phyloP scores from a whole-genome alignment of 35 echinoderm and acorn worm species.

The Lytechinus variegatus region DNA sequence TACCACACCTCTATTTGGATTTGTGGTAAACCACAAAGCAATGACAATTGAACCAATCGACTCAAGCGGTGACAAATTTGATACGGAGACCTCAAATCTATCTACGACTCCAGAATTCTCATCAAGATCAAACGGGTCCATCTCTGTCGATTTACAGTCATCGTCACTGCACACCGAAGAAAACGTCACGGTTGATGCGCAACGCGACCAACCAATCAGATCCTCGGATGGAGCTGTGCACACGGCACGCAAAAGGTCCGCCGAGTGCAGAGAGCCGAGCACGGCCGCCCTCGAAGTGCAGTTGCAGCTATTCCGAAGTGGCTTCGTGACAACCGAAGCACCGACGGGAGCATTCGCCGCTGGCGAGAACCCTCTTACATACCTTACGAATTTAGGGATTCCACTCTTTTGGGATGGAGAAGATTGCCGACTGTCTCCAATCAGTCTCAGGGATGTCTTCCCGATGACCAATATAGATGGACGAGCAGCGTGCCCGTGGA shows the following conservation, averaged over 20 bases:
- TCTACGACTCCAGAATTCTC: not conserved
- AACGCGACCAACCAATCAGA: not conserved
- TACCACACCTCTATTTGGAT: not conserved
- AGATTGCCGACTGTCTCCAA: not conserved
- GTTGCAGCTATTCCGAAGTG: not conserved
- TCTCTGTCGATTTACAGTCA: not conserved
- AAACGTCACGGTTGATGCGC: not conserved
- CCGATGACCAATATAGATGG: not conserved
- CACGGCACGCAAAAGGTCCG: not conserved
- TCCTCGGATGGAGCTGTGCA: not conserved
- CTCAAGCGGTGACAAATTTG: too few species aligned
- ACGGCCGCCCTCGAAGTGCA: not conserved
- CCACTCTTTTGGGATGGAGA: not conserved
- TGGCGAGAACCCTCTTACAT: not conserved
- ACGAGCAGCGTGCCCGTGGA: not conserved
- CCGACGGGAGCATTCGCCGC: not conserved
- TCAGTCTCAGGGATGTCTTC: not conserved
- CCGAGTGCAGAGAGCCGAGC: not conserved
- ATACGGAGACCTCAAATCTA: not conserved
- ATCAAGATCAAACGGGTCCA: not conserved
- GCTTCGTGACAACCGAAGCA: not conserved
- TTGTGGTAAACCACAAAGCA: not conserved
- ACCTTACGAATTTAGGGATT: not conserved
- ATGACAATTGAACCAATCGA: too few species aligned
- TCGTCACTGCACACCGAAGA: not conserved